A percentile compares a stretch with the other conserved stretches of the same genome.
phyloP scores from a whole-genome alignment of 2,113 vertebrate species.

The Nothoprocta perdicaria region DNA sequence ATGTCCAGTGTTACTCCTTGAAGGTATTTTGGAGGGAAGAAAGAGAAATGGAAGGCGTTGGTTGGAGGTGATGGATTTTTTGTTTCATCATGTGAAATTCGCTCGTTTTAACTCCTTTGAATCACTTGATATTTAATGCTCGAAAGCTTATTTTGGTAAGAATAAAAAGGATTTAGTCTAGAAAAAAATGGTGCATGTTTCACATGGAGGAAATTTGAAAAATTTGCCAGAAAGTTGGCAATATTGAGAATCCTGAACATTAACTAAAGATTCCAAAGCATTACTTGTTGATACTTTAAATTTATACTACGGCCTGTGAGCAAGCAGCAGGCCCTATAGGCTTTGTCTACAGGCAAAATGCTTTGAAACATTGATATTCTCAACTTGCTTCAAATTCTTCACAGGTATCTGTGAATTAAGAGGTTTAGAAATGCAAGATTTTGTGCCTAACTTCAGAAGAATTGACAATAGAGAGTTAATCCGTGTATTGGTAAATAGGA shows the following conservation, averaged over 20 bases:
- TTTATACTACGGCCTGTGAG: rapidly evolving
- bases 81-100: not conserved
- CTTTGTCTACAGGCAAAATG: not conserved
- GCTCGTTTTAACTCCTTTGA: not conserved
- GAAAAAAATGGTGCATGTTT: not conserved
- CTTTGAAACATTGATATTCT: not conserved
- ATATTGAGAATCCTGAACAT: not conserved
- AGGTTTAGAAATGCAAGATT: not conserved
- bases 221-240: not conserved
- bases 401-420: not conserved
- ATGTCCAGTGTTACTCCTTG: not conserved
- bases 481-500: not conserved
- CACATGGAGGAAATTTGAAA: not conserved
- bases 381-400: not conserved
- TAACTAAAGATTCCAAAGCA: not conserved
- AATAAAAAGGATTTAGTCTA: not conserved
- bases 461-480: not conserved
- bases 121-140: not conserved
- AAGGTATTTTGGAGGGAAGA: not conserved
- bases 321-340: not conserved
- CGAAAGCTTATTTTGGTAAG: not conserved
- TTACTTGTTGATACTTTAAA: not conserved
- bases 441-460: not conserved
- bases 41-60: too few species aligned
- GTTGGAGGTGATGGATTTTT: not conserved